phyloP scores from a whole-genome alignment of 2,797 vertebrate species.

The Heterohyrax brucei region DNA sequence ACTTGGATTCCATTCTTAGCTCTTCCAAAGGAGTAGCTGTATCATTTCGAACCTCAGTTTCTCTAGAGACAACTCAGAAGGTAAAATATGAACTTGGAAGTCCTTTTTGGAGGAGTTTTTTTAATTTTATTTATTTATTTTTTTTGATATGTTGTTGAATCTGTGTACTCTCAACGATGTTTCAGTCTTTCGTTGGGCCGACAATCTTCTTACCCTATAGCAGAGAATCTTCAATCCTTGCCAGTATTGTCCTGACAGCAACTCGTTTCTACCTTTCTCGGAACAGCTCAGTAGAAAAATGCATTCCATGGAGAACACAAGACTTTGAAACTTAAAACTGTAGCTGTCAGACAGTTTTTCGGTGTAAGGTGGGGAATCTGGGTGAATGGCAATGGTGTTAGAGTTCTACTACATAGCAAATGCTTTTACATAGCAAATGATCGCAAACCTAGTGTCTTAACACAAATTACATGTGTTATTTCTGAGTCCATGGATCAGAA shows the following conservation, averaged over 20 bases:
- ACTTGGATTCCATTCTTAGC: fast-evolving
- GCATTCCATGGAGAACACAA: fast-evolving
- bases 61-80: background rate
- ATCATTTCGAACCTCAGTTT: background rate
- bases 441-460: background rate
- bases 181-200: fast-evolving
- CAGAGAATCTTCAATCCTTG: fast-evolving
- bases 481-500: background rate
- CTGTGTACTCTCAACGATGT: fast-evolving
- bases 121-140: background rate
- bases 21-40: background rate
- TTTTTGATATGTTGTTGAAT: background rate
- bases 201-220: background rate
- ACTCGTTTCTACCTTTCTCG: fast-evolving
- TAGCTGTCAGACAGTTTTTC: background rate
- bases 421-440: too few relatives aligned
- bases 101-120: background rate
- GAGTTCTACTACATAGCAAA: too few relatives aligned
- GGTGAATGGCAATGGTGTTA: fast-evolving
- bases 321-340: fast-evolving
- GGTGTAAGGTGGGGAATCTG: too few relatives aligned
- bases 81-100: background rate
- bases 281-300: background rate
- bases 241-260: fast-evolving
- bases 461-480: fast-evolving